These are phyloP conservation scores for Akabosia matsudoensis DNA, from an alignment of 1,140 invertebrate genomes.

Conservation along the genomic window DNA sequence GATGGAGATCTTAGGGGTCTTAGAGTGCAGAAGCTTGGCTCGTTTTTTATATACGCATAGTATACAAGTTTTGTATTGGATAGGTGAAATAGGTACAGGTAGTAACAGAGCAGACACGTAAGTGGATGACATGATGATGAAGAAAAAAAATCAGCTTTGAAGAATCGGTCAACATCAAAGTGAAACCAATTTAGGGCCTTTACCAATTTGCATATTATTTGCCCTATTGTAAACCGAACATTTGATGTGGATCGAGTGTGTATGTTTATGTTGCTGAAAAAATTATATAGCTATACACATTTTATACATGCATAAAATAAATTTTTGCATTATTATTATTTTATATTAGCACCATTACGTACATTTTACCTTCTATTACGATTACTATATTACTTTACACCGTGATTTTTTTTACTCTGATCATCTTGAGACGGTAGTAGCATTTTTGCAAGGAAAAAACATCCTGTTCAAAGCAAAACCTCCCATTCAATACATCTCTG, in stretches of 20 bases:
- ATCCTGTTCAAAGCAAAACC: neutral
- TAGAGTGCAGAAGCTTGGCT: neutral
- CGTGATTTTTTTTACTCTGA: neutral
- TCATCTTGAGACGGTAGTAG: too few relatives aligned
- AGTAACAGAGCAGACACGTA: neutral
- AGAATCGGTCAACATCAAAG: slow-evolving; percentile 38
- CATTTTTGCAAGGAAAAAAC: neutral
- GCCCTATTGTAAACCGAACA: neutral
- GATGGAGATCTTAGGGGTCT: neutral
- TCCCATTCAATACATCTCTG: neutral
- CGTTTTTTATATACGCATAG: neutral
- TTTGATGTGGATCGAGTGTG: neutral
- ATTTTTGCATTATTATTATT: neutral
- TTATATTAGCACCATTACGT: too few relatives aligned
- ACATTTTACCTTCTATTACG: neutral
- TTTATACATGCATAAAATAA: neutral
- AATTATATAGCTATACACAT: neutral
- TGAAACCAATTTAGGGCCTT: slow-evolving; percentile 39
- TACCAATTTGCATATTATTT: slow-evolving; percentile 41
- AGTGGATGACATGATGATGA: neutral
- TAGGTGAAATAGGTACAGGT: neutral
- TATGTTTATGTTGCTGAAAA: too few relatives aligned
- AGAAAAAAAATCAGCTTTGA: neutral
- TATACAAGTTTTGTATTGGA: neutral
- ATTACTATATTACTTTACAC: neutral